A percentile compares a stretch with the other conserved stretches of the same genome.
Conservation (phyloP, 2,113 vertebrate species). For the Gila orcuttii region DNA sequence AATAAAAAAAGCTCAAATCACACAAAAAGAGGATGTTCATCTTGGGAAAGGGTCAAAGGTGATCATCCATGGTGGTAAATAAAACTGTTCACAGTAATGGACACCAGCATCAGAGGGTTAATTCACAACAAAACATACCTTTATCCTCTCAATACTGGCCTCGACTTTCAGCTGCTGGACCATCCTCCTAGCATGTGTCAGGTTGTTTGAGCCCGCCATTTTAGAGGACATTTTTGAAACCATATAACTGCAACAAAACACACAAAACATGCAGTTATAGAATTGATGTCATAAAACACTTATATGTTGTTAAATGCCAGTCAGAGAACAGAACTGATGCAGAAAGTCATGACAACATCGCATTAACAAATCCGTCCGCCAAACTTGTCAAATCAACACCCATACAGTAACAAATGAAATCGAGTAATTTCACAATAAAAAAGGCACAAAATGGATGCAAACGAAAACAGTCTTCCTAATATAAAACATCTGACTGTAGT, state of each 20-base stretch:
- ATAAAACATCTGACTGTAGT: not conserved
- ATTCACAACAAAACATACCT: conserved; percentile 74
- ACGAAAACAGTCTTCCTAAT: not conserved
- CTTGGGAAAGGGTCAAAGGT: not conserved
- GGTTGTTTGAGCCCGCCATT: conserved; percentile 86
- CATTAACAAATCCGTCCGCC: not conserved
- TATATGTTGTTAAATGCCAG: no score
- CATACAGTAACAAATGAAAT: not conserved
- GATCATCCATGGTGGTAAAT: no score
- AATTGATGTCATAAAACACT: not conserved
- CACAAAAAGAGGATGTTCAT: no score
- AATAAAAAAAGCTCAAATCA: no score
- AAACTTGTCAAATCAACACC: not conserved
- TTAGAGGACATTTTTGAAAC: conserved; percentile 87
- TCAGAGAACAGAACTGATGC: conserved; percentile 25
- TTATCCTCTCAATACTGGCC: conserved; percentile 93
- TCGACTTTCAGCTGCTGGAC: conserved; percentile 92
- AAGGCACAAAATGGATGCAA: not conserved
- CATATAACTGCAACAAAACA: conserved; percentile 52
- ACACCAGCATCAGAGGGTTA: no score
- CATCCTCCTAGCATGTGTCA: conserved; percentile 82
- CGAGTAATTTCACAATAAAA: not conserved
- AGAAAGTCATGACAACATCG: not conserved
- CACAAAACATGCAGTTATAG: conserved; percentile 13
- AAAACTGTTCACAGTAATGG: not conserved